These are phyloP conservation scores for Opisthocomus hoazin DNA, from an alignment of 2,113 vertebrate genomes.

Conservation along the genomic window DNA sequence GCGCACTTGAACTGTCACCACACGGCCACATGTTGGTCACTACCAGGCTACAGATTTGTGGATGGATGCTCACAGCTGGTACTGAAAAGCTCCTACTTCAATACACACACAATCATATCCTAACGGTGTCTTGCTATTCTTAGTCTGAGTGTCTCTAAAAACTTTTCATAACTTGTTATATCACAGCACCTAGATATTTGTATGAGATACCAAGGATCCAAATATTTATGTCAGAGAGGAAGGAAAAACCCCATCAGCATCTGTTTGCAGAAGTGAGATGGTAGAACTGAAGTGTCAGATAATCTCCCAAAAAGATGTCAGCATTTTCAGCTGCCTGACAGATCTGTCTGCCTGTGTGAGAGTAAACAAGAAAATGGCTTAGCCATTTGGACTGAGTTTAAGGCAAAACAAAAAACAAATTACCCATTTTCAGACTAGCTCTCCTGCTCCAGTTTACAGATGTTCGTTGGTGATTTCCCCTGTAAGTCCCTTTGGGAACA, in stretches of 20 bases:
- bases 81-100: not conserved
- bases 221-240: not conserved
- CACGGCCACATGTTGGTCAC: not conserved
- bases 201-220: not conserved
- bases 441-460: not conserved
- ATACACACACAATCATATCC: not conserved
- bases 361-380: constrained; percentile 17
- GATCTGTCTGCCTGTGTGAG: constrained; percentile 4
- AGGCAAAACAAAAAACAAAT: constrained; percentile 41
- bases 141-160: not conserved
- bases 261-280: constrained; percentile 23
- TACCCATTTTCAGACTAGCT: not conserved
- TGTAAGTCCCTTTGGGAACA: not conserved
- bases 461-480: not conserved
- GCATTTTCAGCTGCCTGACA: constrained; percentile 41
- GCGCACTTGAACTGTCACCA: not conserved
- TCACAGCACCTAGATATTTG: not conserved
- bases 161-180: not conserved
- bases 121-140: not conserved
- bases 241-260: not conserved
- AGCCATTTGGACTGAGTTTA: constrained; percentile 9
- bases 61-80: not conserved
- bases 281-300: constrained; percentile 35
- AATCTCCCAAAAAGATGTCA: constrained; percentile 41
- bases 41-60: not conserved